These are phyloP conservation scores for Zaprionus ghesquierei DNA, from an alignment of 1,140 invertebrate species.

Conservation along the genomic window DNA sequence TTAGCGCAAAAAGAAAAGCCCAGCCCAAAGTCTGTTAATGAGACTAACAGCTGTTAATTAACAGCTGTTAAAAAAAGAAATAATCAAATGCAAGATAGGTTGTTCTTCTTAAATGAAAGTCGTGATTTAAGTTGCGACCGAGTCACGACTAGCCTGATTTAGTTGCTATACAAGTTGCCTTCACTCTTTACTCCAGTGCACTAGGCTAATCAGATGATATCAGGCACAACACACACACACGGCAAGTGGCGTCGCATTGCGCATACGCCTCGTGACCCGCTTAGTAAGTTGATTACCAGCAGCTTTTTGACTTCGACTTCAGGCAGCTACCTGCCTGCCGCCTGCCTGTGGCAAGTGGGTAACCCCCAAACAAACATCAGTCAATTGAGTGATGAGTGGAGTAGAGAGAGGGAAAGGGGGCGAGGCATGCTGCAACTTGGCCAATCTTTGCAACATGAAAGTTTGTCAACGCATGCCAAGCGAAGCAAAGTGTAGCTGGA, in stretches of 20 bases:
- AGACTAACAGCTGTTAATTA: neutral
- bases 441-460: slow-evolving; percentile 54
- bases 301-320: neutral
- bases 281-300: slow-evolving; percentile 45
- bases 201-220: slow-evolving; percentile 15
- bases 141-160: no score
- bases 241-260: slow-evolving; percentile 29
- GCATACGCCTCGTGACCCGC: slow-evolving; percentile 43
- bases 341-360: neutral
- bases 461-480: slow-evolving; percentile 34
- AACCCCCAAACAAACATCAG: neutral
- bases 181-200: neutral
- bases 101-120: no score
- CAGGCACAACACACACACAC: no score
- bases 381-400: neutral
- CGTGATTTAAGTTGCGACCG: neutral
- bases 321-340: neutral
- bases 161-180: neutral
- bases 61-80: neutral
- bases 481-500: neutral
- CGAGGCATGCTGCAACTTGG: slow-evolving; percentile 39
- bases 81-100: no score
- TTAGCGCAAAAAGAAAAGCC: neutral
- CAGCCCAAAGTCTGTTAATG: neutral
- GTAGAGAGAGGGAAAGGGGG: neutral